A percentile compares a stretch with the other conserved stretches of the same genome.
These are phyloP conservation scores for Chiroxiphia lanceolata DNA, from an alignment of 2,797 vertebrate genomes.

Conservation along the genomic window DNA sequence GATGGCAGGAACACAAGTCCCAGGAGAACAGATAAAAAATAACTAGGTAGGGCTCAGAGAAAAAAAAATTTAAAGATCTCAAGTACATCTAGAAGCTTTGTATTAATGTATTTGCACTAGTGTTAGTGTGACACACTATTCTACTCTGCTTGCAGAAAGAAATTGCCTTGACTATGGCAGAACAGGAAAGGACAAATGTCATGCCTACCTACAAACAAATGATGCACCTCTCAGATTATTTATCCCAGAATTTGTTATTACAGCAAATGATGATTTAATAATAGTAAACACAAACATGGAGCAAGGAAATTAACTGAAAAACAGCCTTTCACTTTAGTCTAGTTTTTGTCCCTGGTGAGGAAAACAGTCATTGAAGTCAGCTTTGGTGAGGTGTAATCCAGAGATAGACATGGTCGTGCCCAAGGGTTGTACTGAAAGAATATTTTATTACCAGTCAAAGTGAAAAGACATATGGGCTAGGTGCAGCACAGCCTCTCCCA, in stretches of 20 bases:
- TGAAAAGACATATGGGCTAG: constrained; percentile 19
- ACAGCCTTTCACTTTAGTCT: not conserved
- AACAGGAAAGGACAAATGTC: not conserved
- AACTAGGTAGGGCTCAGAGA: not conserved
- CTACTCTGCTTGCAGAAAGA: not conserved
- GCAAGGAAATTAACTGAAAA: not conserved
- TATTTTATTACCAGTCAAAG: not conserved
- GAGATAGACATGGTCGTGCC: not conserved
- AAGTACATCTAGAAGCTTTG: not conserved
- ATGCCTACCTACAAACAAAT: not conserved
- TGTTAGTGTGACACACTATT: not conserved
- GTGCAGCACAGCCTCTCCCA: not conserved
- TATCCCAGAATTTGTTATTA: not conserved
- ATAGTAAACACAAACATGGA: not conserved
- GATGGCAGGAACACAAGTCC: not conserved
- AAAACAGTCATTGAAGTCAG: not conserved
- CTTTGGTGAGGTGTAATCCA: not conserved
- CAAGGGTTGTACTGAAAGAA: not conserved
- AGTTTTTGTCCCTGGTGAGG: not conserved
- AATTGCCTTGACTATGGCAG: not conserved
- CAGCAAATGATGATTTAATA: not conserved
- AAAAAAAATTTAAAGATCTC: not conserved
- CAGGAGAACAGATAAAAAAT: not conserved
- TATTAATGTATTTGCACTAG: not conserved
- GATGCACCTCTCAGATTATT: not conserved